Evolutionary conservation across 1,140 invertebrate genomes (phyloP).

Genomic region (Lordiphosa mommai): DNA sequence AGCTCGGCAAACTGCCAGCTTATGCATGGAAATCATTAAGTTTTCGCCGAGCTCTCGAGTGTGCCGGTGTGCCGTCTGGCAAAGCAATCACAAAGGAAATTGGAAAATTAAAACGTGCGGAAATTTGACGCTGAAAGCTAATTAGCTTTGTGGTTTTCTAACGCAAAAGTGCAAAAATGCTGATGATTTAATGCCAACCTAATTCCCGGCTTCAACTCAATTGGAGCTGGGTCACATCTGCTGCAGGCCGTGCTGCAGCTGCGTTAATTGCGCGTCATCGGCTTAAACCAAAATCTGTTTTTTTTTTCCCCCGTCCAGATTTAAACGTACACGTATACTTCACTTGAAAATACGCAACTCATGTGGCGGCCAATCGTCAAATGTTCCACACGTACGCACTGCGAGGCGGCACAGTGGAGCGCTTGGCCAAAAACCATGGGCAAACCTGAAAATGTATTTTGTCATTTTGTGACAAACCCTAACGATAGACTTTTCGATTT

Average conservation of each 20-base stretch:
- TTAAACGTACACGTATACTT: slow-evolving; percentile 29
- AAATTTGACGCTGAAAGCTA: slow-evolving; percentile 58
- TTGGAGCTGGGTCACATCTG: slow-evolving; percentile 7
- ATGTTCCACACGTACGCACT: slow-evolving; percentile 50
- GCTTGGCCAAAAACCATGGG: slow-evolving; percentile 26
- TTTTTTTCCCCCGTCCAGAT: slow-evolving; percentile 38
- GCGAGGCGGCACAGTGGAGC: slow-evolving; percentile 32
- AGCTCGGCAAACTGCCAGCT: slow-evolving; percentile 2
- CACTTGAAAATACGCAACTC: slow-evolving; percentile 49
- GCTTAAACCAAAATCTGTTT: slow-evolving; percentile 24
- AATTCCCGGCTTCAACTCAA: slow-evolving; percentile 18
- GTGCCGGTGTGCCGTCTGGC: not conserved
- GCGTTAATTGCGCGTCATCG: slow-evolving; percentile 38
- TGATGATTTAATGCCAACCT: slow-evolving; percentile 4
- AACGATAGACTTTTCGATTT: no score
- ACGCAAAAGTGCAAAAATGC: slow-evolving; percentile 27
- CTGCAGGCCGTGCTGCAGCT: not conserved
- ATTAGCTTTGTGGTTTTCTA: slow-evolving; percentile 63
- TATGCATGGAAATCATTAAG: slow-evolving; percentile 55
- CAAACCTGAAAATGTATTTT: no score
- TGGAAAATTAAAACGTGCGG: slow-evolving; percentile 68
- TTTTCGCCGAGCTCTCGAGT: slow-evolving; percentile 36
- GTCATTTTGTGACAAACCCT: no score
- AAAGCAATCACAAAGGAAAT: slow-evolving; percentile 54
- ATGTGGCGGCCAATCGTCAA: slow-evolving; percentile 41